A percentile compares a stretch with the other conserved stretches of the same genome.
Evolutionary conservation across 1,140 invertebrate genomes (phyloP).

Genomic region (Radopholus similis): DNA sequence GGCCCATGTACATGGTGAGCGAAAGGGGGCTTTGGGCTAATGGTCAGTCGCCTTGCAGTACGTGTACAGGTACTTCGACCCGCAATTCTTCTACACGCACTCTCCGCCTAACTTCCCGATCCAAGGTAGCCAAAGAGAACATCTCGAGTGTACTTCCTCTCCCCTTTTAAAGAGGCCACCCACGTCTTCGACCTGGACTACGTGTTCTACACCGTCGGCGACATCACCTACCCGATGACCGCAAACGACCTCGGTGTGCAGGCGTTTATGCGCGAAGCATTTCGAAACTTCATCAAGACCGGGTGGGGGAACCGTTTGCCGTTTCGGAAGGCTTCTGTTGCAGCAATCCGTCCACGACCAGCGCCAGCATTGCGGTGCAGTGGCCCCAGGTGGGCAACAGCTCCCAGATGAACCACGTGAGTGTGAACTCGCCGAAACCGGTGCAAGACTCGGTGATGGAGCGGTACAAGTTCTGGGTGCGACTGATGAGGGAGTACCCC

Average conservation of each 20-base stretch:
- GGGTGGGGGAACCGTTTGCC: not conserved
- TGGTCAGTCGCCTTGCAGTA: too few species aligned
- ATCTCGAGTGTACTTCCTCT: not conserved
- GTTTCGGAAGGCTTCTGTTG: not conserved
- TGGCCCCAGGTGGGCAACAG: not conserved
- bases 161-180: not conserved
- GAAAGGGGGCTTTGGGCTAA: too few species aligned
- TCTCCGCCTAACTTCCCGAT: too few species aligned
- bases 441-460: too few species aligned
- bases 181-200: not conserved
- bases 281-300: not conserved
- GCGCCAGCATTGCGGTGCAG: not conserved
- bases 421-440: not conserved
- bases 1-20: slow-evolving; percentile 22
- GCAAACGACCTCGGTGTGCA: not conserved
- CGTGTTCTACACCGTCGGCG: not conserved
- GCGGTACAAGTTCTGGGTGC: not conserved
- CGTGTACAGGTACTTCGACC: slow-evolving; percentile 14
- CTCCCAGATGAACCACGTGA: not conserved
- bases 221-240: not conserved
- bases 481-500: not conserved
- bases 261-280: not conserved
- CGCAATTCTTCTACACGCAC: slow-evolving; percentile 1
- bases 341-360: not conserved
- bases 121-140: not conserved